phyloP scores from a whole-genome alignment of 1,140 invertebrate species.

The Mercenaria mercenaria region DNA sequence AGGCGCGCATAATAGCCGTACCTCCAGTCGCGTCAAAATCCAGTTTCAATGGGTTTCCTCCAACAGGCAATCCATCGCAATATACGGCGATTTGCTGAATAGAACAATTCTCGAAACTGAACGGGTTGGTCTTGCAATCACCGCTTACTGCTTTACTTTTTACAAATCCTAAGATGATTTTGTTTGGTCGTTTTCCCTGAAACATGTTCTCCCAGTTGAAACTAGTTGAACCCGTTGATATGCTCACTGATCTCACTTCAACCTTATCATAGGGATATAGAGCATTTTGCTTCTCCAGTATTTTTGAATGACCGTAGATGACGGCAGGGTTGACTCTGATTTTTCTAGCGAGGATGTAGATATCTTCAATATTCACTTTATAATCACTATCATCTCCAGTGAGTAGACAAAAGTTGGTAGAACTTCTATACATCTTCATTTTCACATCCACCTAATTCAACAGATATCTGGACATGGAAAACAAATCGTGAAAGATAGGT shows the following conservation, averaged over 20 bases:
- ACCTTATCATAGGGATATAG: too few species aligned
- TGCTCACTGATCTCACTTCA: constrained; percentile 49
- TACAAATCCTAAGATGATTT: constrained; percentile 31
- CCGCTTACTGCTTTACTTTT: constrained; percentile 39
- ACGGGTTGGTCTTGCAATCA: constrained; percentile 31
- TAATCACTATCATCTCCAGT: constrained; percentile 15
- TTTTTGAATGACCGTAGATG: too few species aligned
- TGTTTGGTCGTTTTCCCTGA: constrained; percentile 31
- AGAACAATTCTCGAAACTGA: constrained; percentile 30
- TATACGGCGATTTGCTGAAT: constrained; percentile 44
- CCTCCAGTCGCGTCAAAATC: constrained; percentile 14
- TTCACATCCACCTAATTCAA: constrained; percentile 31
- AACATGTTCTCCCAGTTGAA: constrained; percentile 42
- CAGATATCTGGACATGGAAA: constrained; percentile 26
- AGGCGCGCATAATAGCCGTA: neutral
- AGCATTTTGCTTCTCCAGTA: too few species aligned
- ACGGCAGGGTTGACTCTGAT: neutral
- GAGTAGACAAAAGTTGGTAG: too few species aligned
- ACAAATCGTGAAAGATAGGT: too few species aligned
- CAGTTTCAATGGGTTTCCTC: constrained; percentile 41
- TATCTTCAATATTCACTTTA: constrained; percentile 22
- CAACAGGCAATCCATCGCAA: constrained; percentile 17
- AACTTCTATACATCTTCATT: too few species aligned
- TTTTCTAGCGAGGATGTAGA: constrained; percentile 29
- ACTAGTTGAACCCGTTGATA: constrained; percentile 17